These are phyloP conservation scores for Tringa solitaria DNA, from an alignment of 2,113 vertebrate genomes.

Conservation along the genomic window DNA sequence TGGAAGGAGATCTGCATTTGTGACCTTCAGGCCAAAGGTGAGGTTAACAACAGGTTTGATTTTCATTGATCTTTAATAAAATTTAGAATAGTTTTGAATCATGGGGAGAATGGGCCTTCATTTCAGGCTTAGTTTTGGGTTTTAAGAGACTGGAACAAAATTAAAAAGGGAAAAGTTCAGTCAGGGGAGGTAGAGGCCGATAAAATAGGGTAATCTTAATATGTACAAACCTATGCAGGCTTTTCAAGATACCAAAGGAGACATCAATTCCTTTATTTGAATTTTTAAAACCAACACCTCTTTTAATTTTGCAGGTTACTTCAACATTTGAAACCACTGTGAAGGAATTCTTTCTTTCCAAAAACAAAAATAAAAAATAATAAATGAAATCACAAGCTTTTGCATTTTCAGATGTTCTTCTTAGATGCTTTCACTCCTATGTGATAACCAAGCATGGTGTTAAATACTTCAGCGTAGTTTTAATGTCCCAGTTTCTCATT, in stretches of 20 bases:
- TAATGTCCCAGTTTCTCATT: neutral
- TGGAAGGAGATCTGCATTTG: neutral
- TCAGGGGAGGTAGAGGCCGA: neutral
- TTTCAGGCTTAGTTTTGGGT: neutral
- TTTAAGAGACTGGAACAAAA: neutral
- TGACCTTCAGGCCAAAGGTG: neutral
- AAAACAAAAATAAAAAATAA: neutral
- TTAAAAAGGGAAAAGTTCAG: neutral
- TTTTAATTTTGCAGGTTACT: neutral
- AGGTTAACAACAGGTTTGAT: neutral
- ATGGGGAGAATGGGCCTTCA: fast-evolving
- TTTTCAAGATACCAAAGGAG: neutral
- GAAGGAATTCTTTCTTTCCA: neutral
- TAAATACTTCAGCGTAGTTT: neutral
- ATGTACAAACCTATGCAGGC: neutral
- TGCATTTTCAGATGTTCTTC: neutral
- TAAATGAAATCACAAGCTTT: neutral
- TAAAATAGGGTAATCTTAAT: neutral
- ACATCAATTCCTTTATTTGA: neutral
- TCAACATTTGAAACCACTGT: neutral
- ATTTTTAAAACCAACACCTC: neutral
- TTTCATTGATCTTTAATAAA: neutral
- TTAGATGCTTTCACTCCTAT: neutral
- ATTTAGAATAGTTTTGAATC: neutral
- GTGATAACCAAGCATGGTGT: neutral